Conservation (phyloP, 2,113 vertebrate genomes). For the Tragelaphus buxtoni region DNA sequence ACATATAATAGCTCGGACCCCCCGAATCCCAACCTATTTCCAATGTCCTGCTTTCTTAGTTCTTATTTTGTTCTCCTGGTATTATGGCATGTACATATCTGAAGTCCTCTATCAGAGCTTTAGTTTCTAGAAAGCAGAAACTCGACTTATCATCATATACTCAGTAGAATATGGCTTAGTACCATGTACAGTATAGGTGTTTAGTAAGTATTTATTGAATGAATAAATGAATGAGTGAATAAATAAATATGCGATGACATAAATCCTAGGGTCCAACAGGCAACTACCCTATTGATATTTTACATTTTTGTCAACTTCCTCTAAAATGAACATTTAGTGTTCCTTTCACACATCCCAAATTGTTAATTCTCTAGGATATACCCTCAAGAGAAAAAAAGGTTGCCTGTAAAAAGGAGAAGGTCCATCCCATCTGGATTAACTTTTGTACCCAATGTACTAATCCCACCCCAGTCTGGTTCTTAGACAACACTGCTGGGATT, state of each 20-base stretch:
- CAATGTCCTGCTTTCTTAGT: fast-evolving
- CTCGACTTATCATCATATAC: fast-evolving
- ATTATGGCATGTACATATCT: fast-evolving
- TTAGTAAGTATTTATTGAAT: background rate
- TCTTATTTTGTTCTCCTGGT: background rate
- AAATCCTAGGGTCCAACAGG: background rate
- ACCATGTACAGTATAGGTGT: background rate
- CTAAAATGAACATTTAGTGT: background rate
- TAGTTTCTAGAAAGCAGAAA: background rate
- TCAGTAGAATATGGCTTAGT: background rate
- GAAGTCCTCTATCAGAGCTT: background rate
- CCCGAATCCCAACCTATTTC: background rate
- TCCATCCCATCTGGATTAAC: background rate
- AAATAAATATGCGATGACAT: background rate
- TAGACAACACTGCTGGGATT: background rate
- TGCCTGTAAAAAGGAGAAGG: background rate
- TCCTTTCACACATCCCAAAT: background rate
- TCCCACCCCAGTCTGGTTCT: background rate
- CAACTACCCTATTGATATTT: background rate
- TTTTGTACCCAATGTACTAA: background rate
- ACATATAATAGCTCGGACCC: background rate
- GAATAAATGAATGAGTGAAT: background rate
- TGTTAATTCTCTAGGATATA: background rate
- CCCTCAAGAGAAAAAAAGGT: background rate
- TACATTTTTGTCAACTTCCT: background rate